Conservation (phyloP, 2,888 invertebrate species). For the Tetragonula carbonaria region DNA sequence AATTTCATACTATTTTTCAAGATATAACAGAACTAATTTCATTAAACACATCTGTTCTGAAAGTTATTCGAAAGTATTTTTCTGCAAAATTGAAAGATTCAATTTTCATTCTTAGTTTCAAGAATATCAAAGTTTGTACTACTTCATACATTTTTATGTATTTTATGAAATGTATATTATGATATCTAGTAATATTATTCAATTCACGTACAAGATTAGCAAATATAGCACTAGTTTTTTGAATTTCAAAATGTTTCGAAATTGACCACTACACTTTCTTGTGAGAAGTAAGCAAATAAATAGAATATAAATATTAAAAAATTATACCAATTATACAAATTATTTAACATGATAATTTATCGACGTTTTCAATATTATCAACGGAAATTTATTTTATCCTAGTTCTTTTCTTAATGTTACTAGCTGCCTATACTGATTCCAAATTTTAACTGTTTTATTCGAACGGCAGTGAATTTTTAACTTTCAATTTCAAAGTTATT, state of each 20-base stretch:
- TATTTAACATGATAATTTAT: background rate
- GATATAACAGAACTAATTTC: background rate
- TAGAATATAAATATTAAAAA: background rate
- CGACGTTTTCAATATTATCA: background rate
- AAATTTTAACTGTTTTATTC: conserved; percentile 36
- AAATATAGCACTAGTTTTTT: conserved; percentile 9
- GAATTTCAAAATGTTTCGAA: background rate
- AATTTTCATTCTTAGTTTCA: background rate
- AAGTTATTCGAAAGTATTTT: background rate
- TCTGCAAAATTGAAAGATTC: background rate
- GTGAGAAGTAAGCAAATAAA: background rate
- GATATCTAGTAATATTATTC: conserved; percentile 25
- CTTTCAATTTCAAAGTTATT: conserved; percentile 4
- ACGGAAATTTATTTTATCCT: background rate
- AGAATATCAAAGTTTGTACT: background rate
- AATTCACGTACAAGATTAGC: background rate
- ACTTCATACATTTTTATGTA: conserved; percentile 21
- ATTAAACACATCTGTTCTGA: background rate
- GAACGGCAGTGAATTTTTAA: background rate
- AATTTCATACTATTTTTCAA: background rate
- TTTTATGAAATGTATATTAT: background rate
- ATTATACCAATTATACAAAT: background rate
- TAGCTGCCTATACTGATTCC: conserved; percentile 26
- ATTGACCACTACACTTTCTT: background rate
- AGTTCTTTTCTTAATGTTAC: background rate